Base-by-base conservation (phyloP, 2,888 invertebrate genomes). In the Folsomia candida region DNA sequence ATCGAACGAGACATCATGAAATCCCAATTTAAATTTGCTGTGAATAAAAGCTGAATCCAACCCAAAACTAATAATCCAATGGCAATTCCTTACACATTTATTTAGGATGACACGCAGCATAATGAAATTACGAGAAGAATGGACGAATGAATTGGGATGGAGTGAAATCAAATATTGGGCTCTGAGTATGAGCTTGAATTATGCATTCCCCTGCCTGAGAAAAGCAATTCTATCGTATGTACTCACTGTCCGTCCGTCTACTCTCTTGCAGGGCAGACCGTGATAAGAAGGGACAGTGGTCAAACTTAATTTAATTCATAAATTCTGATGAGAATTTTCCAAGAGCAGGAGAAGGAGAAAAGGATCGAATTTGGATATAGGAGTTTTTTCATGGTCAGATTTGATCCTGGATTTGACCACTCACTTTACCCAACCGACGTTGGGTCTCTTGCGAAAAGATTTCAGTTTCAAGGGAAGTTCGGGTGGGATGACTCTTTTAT, bases 251-350 rank as follows among this genome's bases (percentile, higher is more conserved):
- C 2, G n/a, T n/a, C n/a, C n/a, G n/a, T n/a, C n/a, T n/a, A n/a
- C n/a, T n/a, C n/a, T n/a, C n/a, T n/a, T n/a, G n/a, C n/a, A 4
- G 51, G 64, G 64, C 47, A 2, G 14, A 2, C n/a, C n/a, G 20
- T 24, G 64, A 64, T 64, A 64, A 64, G 64, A 62, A 64, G 64
- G 64, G 64, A 64, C 64, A 51, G 47, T 64, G 64, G 64, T 64
- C 64, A 64, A 64, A 64, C 51, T 64, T 64, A 64, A 64, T 64
- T 64, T 59, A 54, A 63, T 68, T 66, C 69, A 69, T 74, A 71
- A 74, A 74, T 74, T 74, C 69, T 71, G 74, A 74, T 71, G 71
- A 71, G 68, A 57, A 69, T 51, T 69, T 69, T 71, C 59, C 68
- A 73, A 68, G n/a, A n/a, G 59, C 47, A 67, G 64, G 51, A 24